Evolutionary conservation across 2,888 invertebrate genomes (phyloP), one percentile per base, ranked within the genome.

Genomic region (Euclidia mi): DNA sequence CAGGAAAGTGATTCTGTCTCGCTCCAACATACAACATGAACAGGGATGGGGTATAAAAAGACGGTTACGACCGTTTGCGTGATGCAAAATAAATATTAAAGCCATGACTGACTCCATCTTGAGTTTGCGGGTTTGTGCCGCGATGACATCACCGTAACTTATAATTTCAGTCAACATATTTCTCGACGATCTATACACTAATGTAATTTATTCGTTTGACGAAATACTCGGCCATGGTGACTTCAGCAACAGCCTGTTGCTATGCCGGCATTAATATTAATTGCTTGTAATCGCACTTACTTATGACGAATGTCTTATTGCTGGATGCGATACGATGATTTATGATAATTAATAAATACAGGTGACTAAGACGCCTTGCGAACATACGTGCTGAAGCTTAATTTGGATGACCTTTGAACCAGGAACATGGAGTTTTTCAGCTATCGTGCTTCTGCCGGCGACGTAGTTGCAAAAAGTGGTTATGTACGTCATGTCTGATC

Each of bases 121-220:
- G 88, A 79, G 79, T 73, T 78, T 80, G 79, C 71, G 76, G 81
- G 79, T 82, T 86, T 84, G 78, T 77, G 80, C 66, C 59, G 69
- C 77, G 88, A 90, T 94, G 94, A 94, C 92, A 92, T 94, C 94
- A 94, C 81, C 90, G 82, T 83, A 80, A 84, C 87, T 92, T 92
- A 91, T 91, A 89, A 89, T 88, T 91, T 87, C 84, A 88, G 88
- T 88, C 84, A 91, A 92, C 82, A 91, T 73, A 61, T 61, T 66
- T 72, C 76, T 75, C 68, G 71, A 65, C 79, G 84, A 81, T 75
- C 72, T 78, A 74, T 82, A 73, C 56, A 75, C 74, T 82, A 76
- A 81, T 79, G 71, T 85, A 82, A 68, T 64, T 60, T 64, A 65
- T 83, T 81, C 81, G 68, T 71, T 78, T 78, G 83, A 82, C 81